Conservation (phyloP, 2,797 vertebrate species). For the Chiloscyllium punctatum region DNA sequence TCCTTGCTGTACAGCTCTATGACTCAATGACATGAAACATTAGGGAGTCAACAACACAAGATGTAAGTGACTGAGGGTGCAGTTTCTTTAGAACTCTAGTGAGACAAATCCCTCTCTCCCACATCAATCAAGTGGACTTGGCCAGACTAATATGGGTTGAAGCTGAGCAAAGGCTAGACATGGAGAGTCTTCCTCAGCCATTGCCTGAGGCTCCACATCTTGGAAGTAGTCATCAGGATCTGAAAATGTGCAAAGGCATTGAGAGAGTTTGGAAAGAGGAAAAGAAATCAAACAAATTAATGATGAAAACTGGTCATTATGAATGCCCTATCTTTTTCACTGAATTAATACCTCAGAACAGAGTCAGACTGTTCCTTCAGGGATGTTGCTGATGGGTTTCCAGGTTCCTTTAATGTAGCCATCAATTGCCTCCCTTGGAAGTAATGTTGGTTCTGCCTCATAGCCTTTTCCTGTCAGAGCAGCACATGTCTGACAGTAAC, state of each 20-base stretch:
- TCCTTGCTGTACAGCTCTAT: no score
- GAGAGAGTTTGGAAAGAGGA: neutral
- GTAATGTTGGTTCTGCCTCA: conserved; percentile 17
- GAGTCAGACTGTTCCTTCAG: neutral
- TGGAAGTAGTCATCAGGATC: neutral
- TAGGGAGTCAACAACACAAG: no score
- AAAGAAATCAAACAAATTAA: neutral
- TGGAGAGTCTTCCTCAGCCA: neutral
- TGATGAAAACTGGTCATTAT: neutral
- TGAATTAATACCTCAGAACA: neutral
- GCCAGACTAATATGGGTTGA: neutral
- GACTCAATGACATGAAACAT: neutral
- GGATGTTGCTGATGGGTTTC: conserved; percentile 21
- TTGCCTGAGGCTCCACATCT: neutral
- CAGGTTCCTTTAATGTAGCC: conserved; percentile 17
- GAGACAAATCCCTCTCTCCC: neutral
- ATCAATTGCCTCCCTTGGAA: conserved; percentile 22
- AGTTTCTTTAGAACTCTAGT: neutral
- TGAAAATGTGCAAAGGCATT: neutral
- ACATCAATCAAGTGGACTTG: neutral
- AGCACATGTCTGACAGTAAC: conserved; percentile 28
- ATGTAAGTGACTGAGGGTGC: neutral
- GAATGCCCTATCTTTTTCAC: neutral
- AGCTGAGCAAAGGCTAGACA: neutral
- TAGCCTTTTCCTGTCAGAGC: conserved; percentile 28